phyloP scores from a whole-genome alignment of 2,113 vertebrate genomes.

The Tringa solitaria region DNA sequence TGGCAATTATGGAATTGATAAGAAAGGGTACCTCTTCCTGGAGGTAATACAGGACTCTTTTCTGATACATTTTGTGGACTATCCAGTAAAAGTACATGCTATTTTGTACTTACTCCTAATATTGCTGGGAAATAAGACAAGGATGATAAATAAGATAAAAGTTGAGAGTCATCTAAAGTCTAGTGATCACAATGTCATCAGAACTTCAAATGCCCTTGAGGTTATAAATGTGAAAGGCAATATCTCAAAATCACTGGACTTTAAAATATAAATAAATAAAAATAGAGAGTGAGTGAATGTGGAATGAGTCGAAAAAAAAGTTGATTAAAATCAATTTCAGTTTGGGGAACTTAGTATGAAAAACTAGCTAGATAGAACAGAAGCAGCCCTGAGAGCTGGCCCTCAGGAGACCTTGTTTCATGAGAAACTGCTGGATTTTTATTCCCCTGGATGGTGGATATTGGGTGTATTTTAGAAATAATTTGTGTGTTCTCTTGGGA shows the following conservation, averaged over 20 bases:
- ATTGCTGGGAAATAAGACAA: slow-evolving; percentile 54
- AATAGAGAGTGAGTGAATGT: neutral
- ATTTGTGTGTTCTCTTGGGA: neutral
- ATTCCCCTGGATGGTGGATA: neutral
- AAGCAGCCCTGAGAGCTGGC: neutral
- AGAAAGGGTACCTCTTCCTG: slow-evolving; percentile 54
- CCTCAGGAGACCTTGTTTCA: slow-evolving; percentile 7
- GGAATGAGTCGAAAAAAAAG: neutral
- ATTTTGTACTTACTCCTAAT: slow-evolving; percentile 50
- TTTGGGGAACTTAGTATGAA: slow-evolving; percentile 14
- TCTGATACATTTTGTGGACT: slow-evolving; percentile 29
- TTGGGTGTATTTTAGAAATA: slow-evolving; percentile 1
- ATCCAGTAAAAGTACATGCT: neutral
- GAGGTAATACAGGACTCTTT: slow-evolving; percentile 23
- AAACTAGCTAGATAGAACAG: neutral
- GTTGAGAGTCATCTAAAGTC: slow-evolving; percentile 3
- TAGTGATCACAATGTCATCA: slow-evolving; percentile 30
- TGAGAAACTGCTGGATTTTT: slow-evolving; percentile 12
- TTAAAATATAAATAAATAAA: slow-evolving; percentile 59
- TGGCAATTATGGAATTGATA: slow-evolving; percentile 73
- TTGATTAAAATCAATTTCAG: slow-evolving; percentile 49
- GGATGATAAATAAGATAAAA: slow-evolving; percentile 62
- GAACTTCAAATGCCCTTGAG: slow-evolving; percentile 53
- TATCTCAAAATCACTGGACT: slow-evolving; percentile 17
- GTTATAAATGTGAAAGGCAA: slow-evolving; percentile 18